Conservation (phyloP, 2,113 vertebrate species). For the Podarcis raffonei region DNA sequence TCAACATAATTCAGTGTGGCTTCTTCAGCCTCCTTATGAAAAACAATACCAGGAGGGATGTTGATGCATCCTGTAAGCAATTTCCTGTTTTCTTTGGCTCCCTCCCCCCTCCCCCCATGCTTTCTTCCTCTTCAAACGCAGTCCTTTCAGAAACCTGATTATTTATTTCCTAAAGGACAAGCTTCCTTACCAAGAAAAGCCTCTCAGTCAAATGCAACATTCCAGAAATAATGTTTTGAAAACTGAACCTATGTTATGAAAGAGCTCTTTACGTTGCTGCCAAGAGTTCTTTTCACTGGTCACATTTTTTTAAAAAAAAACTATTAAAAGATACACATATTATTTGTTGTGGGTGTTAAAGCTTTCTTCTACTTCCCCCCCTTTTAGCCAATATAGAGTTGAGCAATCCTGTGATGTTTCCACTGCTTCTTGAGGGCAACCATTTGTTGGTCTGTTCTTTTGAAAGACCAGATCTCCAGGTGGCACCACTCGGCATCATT, state of each 20-base stretch:
- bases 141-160: conserved; percentile 65
- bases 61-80: conserved; percentile 58
- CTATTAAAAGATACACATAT: conserved; percentile 50
- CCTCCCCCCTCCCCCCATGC: conserved; percentile 46
- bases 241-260: conserved; percentile 67
- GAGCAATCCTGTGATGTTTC: conserved; percentile 39
- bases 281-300: conserved; percentile 63
- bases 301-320: conserved; percentile 49
- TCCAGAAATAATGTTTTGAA: conserved; percentile 75
- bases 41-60: conserved; percentile 49
- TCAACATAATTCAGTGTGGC: not conserved
- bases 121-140: conserved; percentile 45
- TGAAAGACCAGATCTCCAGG: not conserved
- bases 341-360: conserved; percentile 49
- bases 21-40: conserved; percentile 44
- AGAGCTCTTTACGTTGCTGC: conserved; percentile 58
- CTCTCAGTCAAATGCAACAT: conserved; percentile 54
- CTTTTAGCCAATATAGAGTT: conserved; percentile 33
- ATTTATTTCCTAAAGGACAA: conserved; percentile 72
- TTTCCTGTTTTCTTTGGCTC: conserved; percentile 55
- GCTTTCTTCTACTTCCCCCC: not conserved
- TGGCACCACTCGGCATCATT: not conserved
- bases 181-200: conserved; percentile 63
- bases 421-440: conserved; percentile 28
- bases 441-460: conserved; percentile 27